These are phyloP conservation scores for Pitangus sulphuratus DNA, from an alignment of 2,797 vertebrate genomes.

Conservation along the genomic window DNA sequence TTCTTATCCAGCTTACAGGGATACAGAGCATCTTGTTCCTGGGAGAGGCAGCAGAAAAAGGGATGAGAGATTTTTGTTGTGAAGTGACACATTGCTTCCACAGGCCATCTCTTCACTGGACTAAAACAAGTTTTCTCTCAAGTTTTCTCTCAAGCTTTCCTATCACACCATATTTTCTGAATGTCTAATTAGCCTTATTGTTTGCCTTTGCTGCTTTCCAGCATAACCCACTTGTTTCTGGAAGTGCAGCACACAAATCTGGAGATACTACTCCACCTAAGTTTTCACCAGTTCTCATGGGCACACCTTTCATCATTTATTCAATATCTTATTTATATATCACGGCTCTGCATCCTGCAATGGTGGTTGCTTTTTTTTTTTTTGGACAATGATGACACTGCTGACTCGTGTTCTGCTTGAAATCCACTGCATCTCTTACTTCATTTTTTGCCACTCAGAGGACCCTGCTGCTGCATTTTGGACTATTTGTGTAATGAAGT, in stretches of 20 bases:
- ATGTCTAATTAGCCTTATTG: not conserved
- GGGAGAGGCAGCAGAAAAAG: not conserved
- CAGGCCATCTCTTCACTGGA: not conserved
- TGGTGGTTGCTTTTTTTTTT: not conserved
- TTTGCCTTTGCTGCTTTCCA: not conserved
- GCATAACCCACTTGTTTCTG: not conserved
- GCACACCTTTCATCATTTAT: not conserved
- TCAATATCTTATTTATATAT: not conserved
- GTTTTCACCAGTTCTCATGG: not conserved
- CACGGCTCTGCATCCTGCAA: not conserved
- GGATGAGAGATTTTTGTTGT: not conserved
- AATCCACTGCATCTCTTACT: not conserved
- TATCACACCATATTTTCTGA: not conserved
- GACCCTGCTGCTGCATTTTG: not conserved
- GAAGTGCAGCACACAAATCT: not conserved
- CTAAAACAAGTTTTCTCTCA: not conserved
- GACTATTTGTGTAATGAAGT: not conserved
- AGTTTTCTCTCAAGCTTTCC: not conserved
- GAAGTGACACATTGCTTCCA: not conserved
- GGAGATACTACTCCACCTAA: not conserved
- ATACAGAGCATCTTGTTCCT: accelerated
- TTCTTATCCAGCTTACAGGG: not conserved
- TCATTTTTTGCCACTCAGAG: not conserved
- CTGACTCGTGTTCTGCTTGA: not conserved
- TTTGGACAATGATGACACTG: not conserved